A percentile compares a stretch with the other conserved stretches of the same genome.
These are phyloP conservation scores for Xiphophorus birchmanni DNA, from an alignment of 2,797 vertebrate genomes.

Conservation along the genomic window DNA sequence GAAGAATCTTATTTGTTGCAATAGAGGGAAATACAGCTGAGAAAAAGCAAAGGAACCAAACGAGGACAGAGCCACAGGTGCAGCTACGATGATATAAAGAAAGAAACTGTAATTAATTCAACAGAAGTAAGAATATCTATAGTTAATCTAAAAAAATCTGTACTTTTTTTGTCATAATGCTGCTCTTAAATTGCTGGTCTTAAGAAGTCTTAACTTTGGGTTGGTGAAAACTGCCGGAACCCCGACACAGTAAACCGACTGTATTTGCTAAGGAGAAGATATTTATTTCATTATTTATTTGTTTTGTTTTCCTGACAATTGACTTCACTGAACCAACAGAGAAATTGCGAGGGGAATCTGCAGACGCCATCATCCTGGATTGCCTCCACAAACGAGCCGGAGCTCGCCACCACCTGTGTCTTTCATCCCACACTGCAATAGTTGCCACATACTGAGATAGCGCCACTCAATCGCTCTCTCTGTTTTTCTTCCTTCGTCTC, in stretches of 20 bases:
- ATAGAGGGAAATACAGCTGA: too few species aligned
- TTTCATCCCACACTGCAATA: constrained; percentile 63
- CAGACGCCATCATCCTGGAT: constrained; percentile 41
- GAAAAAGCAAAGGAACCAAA: too few species aligned
- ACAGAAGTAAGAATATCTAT: neutral
- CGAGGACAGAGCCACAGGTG: neutral
- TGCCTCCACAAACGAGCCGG: constrained; percentile 55
- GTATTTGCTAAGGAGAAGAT: neutral
- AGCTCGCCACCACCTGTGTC: constrained; percentile 59
- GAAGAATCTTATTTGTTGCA: too few species aligned
- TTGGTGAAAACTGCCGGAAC: neutral
- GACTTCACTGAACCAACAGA: constrained; percentile 15
- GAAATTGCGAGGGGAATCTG: constrained; percentile 29
- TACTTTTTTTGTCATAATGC: neutral
- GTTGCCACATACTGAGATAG: constrained; percentile 67
- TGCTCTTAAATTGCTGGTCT: neutral
- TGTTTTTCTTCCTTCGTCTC: constrained; percentile 51
- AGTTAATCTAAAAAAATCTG: neutral
- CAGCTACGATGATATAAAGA: neutral
- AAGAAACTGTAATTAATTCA: neutral
- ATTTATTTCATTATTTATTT: neutral
- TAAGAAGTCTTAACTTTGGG: neutral
- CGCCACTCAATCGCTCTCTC: constrained; percentile 42
- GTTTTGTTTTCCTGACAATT: constrained; percentile 6
- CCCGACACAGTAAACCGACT: neutral